Base-by-base conservation (phyloP, 1,140 invertebrate genomes). In the Caenorhabditis brenneri region DNA sequence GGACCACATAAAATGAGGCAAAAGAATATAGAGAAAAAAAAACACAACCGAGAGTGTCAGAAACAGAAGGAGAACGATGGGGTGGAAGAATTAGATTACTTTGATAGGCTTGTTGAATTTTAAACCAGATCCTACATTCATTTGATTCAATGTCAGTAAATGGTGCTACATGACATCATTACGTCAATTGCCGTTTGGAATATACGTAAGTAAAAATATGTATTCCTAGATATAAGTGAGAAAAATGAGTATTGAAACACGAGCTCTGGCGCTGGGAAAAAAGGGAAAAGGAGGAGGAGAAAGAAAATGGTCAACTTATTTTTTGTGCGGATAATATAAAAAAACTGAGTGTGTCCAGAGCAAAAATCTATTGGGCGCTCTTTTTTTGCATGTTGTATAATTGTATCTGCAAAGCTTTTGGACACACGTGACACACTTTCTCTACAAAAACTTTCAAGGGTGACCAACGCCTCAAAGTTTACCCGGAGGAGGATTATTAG, bases 41-140 rank as follows among this genome's bases (percentile, higher is more conserved):
- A 39, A 74, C 29, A 42, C 42, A 74, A 16, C 12, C 16, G 29
- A 58, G 15, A 74, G 65, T 74, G 65, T 74, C 65, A 74, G 19
- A 74, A 74, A 42, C 65, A 74, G 65, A 16, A 65, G n/a, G 19
- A 42, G 19, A 74, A 42, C 65, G 65, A 65, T 65, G 58, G 15
- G 58, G 36, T 46, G 36, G 65, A 74, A 74, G 65, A 74, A 74
- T 74, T 74, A 22, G 36, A 74, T 74, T 74, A 74, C 65, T 74
- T 46, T 74, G 65, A 74, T 74, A 74, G 65, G 33, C 65, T 74
- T 74, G 65, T 74, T 42, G 65, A 74, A 74, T 42, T 74, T 74
- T 42, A 42, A 74, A 74, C 36, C 65, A 74, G 36, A 74, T 74
- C 22, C 31, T 19, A 10, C 5, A 31, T 33, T n/a, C 24, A 27